Percentiles rank a stretch among this genome's conserved stretches.
Evolutionary conservation across 2,797 vertebrate genomes (phyloP).

Genomic region (Mormyrus proboscirostris): DNA sequence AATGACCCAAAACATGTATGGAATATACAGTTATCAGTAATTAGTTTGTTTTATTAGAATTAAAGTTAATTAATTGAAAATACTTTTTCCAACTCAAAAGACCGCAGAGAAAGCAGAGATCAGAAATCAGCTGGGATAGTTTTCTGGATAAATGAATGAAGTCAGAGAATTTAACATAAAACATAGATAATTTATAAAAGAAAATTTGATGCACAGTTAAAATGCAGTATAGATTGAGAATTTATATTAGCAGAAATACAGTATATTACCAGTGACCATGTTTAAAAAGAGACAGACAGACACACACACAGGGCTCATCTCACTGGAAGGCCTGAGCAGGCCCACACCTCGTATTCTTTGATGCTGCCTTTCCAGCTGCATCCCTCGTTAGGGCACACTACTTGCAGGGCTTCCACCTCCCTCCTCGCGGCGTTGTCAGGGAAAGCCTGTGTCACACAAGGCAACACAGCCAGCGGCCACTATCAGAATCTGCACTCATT

Average conservation of each 20-base stretch:
- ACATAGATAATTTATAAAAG: background rate
- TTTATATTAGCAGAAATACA: background rate
- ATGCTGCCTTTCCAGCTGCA: constrained; percentile 88
- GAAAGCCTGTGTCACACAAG: constrained; percentile 70
- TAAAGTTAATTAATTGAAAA: background rate
- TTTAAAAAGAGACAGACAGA: background rate
- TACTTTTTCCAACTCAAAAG: background rate
- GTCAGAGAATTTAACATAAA: background rate
- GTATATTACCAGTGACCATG: background rate
- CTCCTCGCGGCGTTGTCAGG: constrained; percentile 91
- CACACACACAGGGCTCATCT: no score
- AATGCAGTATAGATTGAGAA: background rate
- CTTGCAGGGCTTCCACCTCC: constrained; percentile 86
- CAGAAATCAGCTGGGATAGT: background rate
- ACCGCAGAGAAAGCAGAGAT: background rate
- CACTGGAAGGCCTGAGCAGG: background rate
- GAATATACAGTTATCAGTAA: background rate
- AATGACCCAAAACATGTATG: background rate
- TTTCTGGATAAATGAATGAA: background rate
- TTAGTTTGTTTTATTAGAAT: background rate
- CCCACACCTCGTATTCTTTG: constrained; percentile 86
- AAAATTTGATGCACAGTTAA: background rate
- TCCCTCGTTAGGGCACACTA: constrained; percentile 76
- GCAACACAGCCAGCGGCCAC: background rate
- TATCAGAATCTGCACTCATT: background rate